A percentile compares a stretch with the other conserved stretches of the same genome.
phyloP scores from a whole-genome alignment of 2,797 vertebrate genomes.

The Dryobates pubescens region DNA sequence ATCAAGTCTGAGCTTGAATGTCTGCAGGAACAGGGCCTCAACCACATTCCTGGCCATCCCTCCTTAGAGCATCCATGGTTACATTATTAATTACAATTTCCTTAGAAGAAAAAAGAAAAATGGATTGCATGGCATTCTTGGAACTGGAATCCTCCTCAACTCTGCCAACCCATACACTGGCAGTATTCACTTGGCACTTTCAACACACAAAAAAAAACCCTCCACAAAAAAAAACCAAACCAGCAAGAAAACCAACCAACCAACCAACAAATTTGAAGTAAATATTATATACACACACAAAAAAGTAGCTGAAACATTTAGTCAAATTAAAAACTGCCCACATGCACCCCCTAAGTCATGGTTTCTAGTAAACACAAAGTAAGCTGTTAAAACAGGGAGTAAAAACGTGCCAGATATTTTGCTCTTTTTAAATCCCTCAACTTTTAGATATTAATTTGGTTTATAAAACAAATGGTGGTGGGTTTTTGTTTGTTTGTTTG shows the following conservation, averaged over 20 bases:
- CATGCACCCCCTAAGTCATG: background rate
- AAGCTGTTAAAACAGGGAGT: background rate
- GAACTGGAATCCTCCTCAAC: background rate
- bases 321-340: background rate
- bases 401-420: background rate
- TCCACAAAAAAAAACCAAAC: too few species aligned
- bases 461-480: background rate
- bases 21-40: too few species aligned
- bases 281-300: background rate
- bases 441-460: background rate
- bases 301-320: background rate
- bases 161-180: background rate
- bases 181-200: background rate
- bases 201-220: too few species aligned
- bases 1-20: too few species aligned
- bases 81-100: background rate
- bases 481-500: background rate
- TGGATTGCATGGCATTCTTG: background rate
- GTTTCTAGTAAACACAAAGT: background rate
- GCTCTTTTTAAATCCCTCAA: background rate
- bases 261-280: background rate
- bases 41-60: too few species aligned
- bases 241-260: background rate
- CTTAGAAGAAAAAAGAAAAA: background rate
- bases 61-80: background rate